A percentile compares a stretch with the other conserved stretches of the same genome.
phyloP scores from a whole-genome alignment of 2,113 vertebrate genomes.

The Casuarius casuarius region DNA sequence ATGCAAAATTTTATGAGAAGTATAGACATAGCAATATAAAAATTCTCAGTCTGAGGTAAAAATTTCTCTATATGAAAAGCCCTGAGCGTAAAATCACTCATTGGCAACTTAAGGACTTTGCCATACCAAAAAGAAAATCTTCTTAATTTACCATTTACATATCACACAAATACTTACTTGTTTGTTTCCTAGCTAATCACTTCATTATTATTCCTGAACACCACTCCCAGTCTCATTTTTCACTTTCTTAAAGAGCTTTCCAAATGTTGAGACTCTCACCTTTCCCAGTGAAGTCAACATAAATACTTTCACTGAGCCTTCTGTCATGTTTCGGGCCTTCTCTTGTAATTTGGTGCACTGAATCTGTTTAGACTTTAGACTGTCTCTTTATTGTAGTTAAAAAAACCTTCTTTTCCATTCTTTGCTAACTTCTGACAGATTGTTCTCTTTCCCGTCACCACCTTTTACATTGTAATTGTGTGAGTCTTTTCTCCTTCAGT shows the following conservation, averaged over 20 bases:
- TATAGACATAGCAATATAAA: neutral
- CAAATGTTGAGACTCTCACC: neutral
- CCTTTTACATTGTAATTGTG: neutral
- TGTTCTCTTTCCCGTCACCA: neutral
- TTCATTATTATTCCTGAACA: neutral
- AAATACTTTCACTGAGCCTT: neutral
- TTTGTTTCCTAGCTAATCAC: neutral
- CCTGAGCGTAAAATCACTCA: neutral
- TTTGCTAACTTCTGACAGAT: neutral
- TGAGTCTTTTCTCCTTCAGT: neutral
- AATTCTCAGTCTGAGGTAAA: neutral
- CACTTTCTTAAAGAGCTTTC: neutral
- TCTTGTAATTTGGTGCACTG: neutral
- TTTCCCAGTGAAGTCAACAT: neutral
- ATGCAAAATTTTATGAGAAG: neutral
- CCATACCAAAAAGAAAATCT: neutral
- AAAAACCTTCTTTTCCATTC: neutral
- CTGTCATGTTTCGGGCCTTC: neutral
- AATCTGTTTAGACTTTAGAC: neutral
- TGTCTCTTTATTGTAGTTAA: neutral
- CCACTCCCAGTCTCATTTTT: neutral
- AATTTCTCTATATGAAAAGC: neutral
- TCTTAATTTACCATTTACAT: neutral
- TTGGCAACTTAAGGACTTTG: neutral
- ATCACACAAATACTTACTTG: neutral